phyloP scores from a whole-genome alignment of 2,113 vertebrate species.

The Australoheros scitulus region DNA sequence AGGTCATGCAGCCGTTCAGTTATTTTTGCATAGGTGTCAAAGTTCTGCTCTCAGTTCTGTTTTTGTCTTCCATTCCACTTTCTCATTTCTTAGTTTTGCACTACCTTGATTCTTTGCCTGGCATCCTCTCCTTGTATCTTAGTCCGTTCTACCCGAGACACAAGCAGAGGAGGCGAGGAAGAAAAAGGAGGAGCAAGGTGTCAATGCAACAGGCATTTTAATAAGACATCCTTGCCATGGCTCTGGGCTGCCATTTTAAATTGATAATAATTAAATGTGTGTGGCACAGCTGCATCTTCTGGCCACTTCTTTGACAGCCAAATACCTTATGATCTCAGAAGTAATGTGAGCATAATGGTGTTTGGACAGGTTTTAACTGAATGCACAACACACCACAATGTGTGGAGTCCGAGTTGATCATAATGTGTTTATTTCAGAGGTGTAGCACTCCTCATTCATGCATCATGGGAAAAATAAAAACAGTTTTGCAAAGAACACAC shows the following conservation, averaged over 20 bases:
- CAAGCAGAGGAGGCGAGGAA: neutral
- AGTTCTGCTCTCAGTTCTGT: neutral
- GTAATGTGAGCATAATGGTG: too few relatives aligned
- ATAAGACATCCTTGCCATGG: neutral
- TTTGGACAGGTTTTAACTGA: too few relatives aligned
- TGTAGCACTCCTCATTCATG: neutral
- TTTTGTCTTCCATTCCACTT: neutral
- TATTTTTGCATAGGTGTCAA: neutral
- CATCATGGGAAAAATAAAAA: neutral
- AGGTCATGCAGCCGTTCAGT: too few relatives aligned
- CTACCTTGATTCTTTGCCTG: neutral
- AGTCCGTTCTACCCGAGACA: neutral
- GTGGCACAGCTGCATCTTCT: neutral
- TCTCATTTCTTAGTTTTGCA: neutral
- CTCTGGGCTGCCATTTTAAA: neutral
- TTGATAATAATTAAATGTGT: neutral
- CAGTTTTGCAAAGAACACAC: neutral
- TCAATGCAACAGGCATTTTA: neutral
- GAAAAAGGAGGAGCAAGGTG: neutral
- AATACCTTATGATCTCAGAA: too few relatives aligned
- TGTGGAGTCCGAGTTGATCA: too few relatives aligned
- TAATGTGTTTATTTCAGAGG: neutral
- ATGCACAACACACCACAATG: too few relatives aligned
- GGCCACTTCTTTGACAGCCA: too few relatives aligned
- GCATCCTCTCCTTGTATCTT: neutral